Conservation (phyloP, 2,113 vertebrate species). For the Anseranas semipalmata region DNA sequence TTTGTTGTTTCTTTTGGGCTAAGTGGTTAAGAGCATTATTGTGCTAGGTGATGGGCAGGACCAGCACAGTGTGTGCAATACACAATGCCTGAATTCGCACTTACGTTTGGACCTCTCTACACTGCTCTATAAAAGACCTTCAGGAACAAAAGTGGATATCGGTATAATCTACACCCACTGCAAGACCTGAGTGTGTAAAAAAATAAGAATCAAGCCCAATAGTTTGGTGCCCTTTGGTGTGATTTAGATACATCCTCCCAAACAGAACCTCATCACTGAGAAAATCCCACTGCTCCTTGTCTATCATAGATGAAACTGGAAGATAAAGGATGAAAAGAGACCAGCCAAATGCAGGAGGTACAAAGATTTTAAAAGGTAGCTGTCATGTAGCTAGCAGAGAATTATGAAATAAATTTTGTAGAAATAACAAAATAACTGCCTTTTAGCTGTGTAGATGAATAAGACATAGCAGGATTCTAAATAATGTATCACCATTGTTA, state of each 20-base stretch:
- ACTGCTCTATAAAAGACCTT: neutral
- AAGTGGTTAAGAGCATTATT: neutral
- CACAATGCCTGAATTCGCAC: neutral
- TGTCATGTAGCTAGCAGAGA: neutral
- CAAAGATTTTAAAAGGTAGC: neutral
- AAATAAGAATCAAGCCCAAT: neutral
- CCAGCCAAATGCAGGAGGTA: neutral
- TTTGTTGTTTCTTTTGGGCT: neutral
- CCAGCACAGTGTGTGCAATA: neutral
- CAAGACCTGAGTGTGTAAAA: neutral
- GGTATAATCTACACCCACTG: neutral
- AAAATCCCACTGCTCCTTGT: neutral
- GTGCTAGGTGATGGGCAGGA: neutral
- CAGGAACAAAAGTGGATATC: neutral
- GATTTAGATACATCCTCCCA: neutral
- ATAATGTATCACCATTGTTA: neutral
- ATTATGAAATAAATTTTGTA: neutral
- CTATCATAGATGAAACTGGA: neutral
- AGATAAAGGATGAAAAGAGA: neutral
- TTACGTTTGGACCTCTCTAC: neutral
- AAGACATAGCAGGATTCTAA: neutral
- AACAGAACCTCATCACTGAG: neutral
- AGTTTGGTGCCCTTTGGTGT: neutral
- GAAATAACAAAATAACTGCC: neutral
- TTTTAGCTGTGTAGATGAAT: neutral